These are phyloP conservation scores for Callinectes sapidus DNA, from an alignment of 2,888 invertebrate genomes.

Conservation along the genomic window DNA sequence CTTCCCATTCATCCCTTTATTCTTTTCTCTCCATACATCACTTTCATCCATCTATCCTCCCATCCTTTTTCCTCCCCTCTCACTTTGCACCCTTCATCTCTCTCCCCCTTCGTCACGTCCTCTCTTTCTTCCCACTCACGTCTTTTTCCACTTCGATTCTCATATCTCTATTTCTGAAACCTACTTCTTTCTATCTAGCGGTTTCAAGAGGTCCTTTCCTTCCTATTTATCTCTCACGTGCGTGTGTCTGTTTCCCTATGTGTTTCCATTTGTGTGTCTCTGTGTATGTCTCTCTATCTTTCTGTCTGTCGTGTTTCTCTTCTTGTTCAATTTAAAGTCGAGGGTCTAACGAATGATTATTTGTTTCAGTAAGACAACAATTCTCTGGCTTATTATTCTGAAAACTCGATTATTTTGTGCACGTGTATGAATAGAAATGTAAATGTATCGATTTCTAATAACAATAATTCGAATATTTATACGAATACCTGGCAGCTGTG, in stretches of 20 bases:
- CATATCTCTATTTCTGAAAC: neutral
- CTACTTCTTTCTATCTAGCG: neutral
- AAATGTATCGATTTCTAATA: slow-evolving; percentile 12
- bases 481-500: neutral
- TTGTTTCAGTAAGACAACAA: neutral
- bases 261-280: neutral
- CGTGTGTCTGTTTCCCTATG: neutral
- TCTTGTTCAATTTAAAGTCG: neutral
- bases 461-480: neutral
- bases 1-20: no score
- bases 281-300: neutral
- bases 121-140: neutral
- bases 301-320: neutral
- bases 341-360: neutral
- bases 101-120: neutral
- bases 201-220: neutral
- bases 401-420: neutral
- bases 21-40: no score
- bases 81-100: neutral
- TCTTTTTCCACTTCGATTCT: neutral
- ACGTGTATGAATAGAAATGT: neutral
- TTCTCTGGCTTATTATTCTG: neutral
- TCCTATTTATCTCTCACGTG: neutral
- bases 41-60: no score
- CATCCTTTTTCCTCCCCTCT: neutral